Evolutionary conservation across 2,888 invertebrate genomes (phyloP), one percentile per base, ranked within the genome.

Genomic region (Drosophila prolongata): DNA sequence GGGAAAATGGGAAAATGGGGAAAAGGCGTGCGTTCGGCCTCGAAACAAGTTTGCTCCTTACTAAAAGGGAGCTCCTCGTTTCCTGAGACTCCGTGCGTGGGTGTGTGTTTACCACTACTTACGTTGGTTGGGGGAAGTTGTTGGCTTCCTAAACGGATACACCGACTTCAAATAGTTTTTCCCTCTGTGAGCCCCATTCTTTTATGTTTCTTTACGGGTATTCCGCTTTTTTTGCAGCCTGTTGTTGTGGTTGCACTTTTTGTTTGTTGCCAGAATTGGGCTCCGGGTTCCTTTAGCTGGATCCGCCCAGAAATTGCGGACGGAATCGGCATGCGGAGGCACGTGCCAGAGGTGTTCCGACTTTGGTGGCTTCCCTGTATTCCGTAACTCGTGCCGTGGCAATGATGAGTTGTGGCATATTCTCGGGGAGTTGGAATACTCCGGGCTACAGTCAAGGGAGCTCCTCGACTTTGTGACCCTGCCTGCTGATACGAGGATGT

Each of bases 101-200:
- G 52, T 27, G 27, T 46, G 19, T 19, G 42, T 62, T 75, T 74
- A 73, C 80, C 71, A 86, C 78, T 80, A 74, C 84, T 83, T 82
- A 69, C 82, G 80, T 34, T 16, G 30, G 47, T 64, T 30, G 54
- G 14, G 76, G 89, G 84, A 84, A 80, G 89, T 77, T 86, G 80
- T 78, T 88, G 87, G 84, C 84, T 84, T 84, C 84, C 89, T 86
- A 78, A 84, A 86, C 84, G 84, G 89, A 84, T 86, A 88, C 83
- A 75, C 84, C 68, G 79, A 80, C 89, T 88, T 80, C 80, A 82
- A 87, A 85, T 79, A 74, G 53, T 67, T 73, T 75, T 65, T 76
- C 69, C 56, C 69, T 68, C 38, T 42, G 68, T 62, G 64, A 55
- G 72, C 62, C 74, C 74, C 66, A 78, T 76, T 76, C 68, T 61